Conservation (phyloP, 2,797 vertebrate genomes). For the Podarcis lilfordi region DNA sequence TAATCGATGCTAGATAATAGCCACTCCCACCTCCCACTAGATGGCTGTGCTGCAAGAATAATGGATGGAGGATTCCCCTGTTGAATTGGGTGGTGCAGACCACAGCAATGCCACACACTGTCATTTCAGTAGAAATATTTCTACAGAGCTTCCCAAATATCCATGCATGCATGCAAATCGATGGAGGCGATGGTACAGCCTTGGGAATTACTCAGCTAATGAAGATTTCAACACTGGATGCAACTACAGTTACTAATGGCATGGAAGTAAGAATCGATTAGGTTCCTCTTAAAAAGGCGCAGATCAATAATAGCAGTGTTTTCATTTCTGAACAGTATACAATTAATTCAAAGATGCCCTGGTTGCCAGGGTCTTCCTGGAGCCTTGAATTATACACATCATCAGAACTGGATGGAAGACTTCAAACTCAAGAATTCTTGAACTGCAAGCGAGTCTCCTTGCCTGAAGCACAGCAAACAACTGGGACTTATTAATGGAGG, state of each 20-base stretch:
- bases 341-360: constrained; percentile 8
- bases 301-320: neutral
- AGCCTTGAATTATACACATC: neutral
- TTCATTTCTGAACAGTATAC: neutral
- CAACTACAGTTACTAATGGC: constrained; percentile 34
- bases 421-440: neutral
- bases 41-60: too few species aligned
- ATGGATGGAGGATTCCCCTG: neutral
- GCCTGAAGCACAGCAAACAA: too few species aligned
- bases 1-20: neutral
- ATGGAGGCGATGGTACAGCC: constrained; percentile 41
- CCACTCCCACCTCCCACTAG: neutral
- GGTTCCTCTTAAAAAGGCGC: constrained; percentile 11
- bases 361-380: neutral
- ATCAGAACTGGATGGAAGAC: neutral
- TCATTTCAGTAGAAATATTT: constrained; percentile 17
- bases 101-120: neutral
- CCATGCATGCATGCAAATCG: constrained; percentile 14
- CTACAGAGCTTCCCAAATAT: constrained; percentile 21
- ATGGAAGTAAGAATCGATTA: constrained; percentile 20
- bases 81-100: neutral
- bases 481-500: too few species aligned
- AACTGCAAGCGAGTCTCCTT: neutral
- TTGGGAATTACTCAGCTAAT: constrained; percentile 59
- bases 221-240: constrained; percentile 50